Conservation (phyloP, 2,113 vertebrate species). For the Tychaedon coryphoeus region DNA sequence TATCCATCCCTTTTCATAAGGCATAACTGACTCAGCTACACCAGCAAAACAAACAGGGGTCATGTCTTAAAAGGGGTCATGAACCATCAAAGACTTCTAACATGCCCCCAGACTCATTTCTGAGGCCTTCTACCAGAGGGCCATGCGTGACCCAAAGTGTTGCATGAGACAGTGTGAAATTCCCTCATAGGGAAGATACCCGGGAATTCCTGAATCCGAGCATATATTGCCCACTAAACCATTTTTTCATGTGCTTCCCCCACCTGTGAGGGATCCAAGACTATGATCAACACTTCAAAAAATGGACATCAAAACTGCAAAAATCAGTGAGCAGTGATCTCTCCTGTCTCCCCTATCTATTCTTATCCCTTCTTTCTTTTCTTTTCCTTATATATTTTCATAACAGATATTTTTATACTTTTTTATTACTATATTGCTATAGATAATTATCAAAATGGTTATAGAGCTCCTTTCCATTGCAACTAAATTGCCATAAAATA, state of each 20-base stretch:
- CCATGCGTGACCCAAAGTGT: background rate
- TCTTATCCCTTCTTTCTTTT: background rate
- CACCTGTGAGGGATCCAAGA: accelerated
- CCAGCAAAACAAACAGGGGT: background rate
- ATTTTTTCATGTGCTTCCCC: background rate
- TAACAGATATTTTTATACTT: background rate
- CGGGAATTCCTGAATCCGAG: background rate
- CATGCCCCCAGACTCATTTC: background rate
- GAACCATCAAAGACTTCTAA: background rate
- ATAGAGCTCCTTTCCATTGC: background rate
- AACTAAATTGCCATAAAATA: background rate
- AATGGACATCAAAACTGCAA: background rate
- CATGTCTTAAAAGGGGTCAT: background rate
- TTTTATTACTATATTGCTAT: background rate
- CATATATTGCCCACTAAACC: background rate
- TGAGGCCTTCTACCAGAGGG: background rate
- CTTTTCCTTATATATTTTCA: background rate
- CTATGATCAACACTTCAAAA: background rate
- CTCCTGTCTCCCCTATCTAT: background rate
- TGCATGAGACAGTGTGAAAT: background rate
- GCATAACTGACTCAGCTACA: background rate
- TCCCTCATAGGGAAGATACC: background rate
- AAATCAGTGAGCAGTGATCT: too few species aligned
- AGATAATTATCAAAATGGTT: background rate
- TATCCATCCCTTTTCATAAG: background rate